A percentile compares a stretch with the other conserved stretches of the same genome.
Evolutionary conservation across 1,140 invertebrate species (phyloP).

Genomic region (Micrasema longulum): DNA sequence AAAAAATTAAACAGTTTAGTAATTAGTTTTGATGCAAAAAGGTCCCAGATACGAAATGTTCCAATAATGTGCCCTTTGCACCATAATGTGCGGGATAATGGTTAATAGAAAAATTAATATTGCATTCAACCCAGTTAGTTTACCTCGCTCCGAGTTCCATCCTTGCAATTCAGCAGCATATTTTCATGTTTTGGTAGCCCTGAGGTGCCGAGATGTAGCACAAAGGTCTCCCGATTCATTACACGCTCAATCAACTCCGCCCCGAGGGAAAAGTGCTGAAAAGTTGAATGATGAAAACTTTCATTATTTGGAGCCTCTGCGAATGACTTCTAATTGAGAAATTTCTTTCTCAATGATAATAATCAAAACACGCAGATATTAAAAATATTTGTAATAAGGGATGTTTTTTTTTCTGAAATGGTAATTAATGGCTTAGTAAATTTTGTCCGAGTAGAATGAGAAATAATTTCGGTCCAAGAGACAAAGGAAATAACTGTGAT

Average conservation of each 20-base stretch:
- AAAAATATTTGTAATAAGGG: not conserved
- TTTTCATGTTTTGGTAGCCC: conserved; percentile 5
- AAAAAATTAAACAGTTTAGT: too few species aligned
- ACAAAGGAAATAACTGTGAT: too few species aligned
- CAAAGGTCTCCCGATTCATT: conserved; percentile 53
- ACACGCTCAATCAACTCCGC: conserved; percentile 51
- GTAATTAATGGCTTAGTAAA: too few species aligned
- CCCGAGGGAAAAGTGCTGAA: conserved; percentile 26
- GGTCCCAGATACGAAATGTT: too few species aligned
- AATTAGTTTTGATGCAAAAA: too few species aligned
- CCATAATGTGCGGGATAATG: too few species aligned
- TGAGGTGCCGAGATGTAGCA: conserved; percentile 15
- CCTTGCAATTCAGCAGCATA: not conserved
- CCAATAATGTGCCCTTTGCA: too few species aligned
- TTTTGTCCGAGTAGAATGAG: too few species aligned
- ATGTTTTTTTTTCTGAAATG: not conserved
- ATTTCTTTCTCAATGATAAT: conserved; percentile 1
- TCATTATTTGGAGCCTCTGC: conserved; percentile 16
- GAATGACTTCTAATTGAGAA: conserved; percentile 19
- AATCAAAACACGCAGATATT: not conserved
- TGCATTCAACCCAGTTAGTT: too few species aligned
- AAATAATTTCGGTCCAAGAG: too few species aligned
- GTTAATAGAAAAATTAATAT: too few species aligned
- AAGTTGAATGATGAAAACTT: conserved; percentile 31
- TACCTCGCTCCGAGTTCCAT: too few species aligned